Base-by-base conservation (phyloP, 2,113 vertebrate genomes). In the Chaetodon auriga region DNA sequence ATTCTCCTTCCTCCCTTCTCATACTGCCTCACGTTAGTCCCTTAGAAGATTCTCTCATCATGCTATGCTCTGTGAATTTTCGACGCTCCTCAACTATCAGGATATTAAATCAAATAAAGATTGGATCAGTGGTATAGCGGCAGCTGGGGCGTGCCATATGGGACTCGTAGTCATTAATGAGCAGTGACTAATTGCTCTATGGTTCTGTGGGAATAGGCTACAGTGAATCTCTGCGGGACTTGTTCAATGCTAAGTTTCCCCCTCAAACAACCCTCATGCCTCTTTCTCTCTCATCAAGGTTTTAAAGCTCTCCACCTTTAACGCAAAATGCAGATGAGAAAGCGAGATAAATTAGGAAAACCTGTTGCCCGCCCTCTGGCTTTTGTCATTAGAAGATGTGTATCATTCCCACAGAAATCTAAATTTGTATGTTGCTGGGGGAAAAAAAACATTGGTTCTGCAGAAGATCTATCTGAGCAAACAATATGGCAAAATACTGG, bases 141-240 rank as follows among this genome's bases (percentile, higher is more conserved):
- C 72, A 86, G 78, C 78, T 80, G 78, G 61, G 82, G 61, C 55
- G 23, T 30, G 80, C 83, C 87, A 81, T 46, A 54, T 81, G 91
- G 86, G 89, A 85, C 78, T 75, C 61, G 63, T 51, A 90, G 86
- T 91, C 90, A 84, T 92, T 93, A 93, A 88, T 81, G 76, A 91
- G 90, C 48, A 63, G 82, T 88, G 88, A 93, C 90, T 91, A 93
- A 93, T 92, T 90, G 79, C 87, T 84, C 65, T 43, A 23, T 41
- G 62, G 74, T 72, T 84, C 78, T 64, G 60, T 72, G 78, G 85
- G 82, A 86, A 82, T 85, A 30, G 30, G 30, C 30, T 30, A 80
- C 54, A 68, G 49, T 30, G 30, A 76, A 79, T 82, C 86, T 87
- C 84, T 45, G 7, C 38, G 73, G 83, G 89, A 66, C 49, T 65